Percentiles rank a stretch among this genome's conserved stretches.
Conservation (phyloP, 92 coral and sea anemone genomes). For the Epizoanthus stellaris region DNA sequence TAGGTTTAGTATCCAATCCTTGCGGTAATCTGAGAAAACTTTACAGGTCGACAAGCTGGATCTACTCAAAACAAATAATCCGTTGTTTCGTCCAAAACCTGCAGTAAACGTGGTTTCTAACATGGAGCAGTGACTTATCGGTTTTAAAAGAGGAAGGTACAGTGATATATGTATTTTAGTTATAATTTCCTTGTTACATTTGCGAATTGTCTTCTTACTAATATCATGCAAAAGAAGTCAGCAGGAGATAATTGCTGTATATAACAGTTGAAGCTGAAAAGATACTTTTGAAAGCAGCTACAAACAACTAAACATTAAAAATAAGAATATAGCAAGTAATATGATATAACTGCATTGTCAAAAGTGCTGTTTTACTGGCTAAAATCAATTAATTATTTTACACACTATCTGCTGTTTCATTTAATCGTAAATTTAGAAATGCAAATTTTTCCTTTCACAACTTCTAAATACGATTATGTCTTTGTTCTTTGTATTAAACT, state of each 20-base stretch:
- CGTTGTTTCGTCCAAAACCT: neutral
- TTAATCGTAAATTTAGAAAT: neutral
- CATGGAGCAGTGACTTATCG: neutral
- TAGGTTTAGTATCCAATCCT: neutral
- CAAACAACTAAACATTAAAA: neutral
- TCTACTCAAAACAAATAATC: slow-evolving; percentile 18
- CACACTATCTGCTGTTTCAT: neutral
- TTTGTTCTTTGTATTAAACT: neutral
- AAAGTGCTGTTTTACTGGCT: neutral
- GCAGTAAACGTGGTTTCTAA: slow-evolving; percentile 20
- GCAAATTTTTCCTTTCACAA: neutral
- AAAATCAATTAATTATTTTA: neutral
- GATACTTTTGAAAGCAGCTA: slow-evolving; percentile 12
- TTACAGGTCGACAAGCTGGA: slow-evolving; percentile 12
- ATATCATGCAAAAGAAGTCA: neutral
- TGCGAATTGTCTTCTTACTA: neutral
- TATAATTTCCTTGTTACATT: too few relatives aligned
- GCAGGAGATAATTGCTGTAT: neutral
- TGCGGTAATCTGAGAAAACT: neutral
- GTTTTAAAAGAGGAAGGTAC: neutral
- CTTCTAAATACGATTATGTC: neutral
- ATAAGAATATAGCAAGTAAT: neutral
- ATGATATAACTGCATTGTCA: neutral
- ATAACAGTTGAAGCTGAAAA: neutral
- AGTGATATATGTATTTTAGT: neutral